Base-by-base conservation (phyloP, 2,113 vertebrate species). In the Platycercus adscitus region DNA sequence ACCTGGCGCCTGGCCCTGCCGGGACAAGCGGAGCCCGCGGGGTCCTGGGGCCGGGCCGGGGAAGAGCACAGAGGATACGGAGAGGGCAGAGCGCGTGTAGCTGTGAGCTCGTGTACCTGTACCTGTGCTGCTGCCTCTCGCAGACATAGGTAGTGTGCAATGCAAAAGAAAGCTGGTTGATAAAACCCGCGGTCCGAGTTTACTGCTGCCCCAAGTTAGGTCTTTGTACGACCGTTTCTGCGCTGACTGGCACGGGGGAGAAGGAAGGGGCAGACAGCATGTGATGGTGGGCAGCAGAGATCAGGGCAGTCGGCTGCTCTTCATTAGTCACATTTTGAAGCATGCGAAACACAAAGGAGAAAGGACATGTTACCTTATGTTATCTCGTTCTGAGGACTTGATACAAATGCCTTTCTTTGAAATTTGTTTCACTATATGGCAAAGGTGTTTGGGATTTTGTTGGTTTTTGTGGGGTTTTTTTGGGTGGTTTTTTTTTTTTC, bases 281-380 rank as follows among this genome's bases (percentile, higher is more conserved):
- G 26, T 25, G 3, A 25, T 4, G n/a, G 2, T 23, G 26, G 18
- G 6, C 47, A 8, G 14, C 37, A 20, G 60, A 10, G n/a, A 24
- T 28, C 18, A 3, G 23, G 25, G 14, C 52, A 10, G 0, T 18
- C 55, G 2, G 31, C 33, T 46, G 0, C 44, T n/a, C 60, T 25
- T 53, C 29, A 0, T 20, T 39, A 58, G 23, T n/a, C 55, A 18
- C 26, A 0, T 21, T 75, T 55, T 41, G 16, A 73, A 73, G 13
- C 13, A 2, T 44, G 19, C 0, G 73, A 58, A 63, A 41, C 11
- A 16, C 12, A 9, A 25, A 61, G 8, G 29, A 33, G 31, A 86
- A 61, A 35, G 17, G 31, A 37, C 33, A 7, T 10, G 7, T 23
- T 5, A 23, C 23, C 13, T 75, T 58, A 6, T 20, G 7, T 39